Evolutionary conservation across 2,797 vertebrate genomes (phyloP).

Genomic region (Tachyglossus aculeatus): DNA sequence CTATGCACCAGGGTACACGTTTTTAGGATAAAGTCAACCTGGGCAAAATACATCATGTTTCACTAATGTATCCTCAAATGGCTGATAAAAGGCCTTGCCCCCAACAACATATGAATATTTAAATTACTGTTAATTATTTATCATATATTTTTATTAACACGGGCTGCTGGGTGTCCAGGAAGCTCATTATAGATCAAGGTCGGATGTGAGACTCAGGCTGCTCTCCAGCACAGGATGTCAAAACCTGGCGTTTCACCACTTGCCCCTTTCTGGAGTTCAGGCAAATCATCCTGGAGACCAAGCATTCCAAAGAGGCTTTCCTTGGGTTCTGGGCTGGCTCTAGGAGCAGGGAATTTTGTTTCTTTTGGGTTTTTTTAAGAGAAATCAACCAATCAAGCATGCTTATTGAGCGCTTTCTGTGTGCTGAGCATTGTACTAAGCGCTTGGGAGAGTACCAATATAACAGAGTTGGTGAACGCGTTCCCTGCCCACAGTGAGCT

Average conservation of each 20-base stretch:
- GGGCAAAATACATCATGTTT: conserved; percentile 63
- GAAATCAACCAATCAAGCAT: no score
- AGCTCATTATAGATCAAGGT: conserved; percentile 7
- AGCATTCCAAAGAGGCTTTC: neutral
- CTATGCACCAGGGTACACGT: conserved; percentile 57
- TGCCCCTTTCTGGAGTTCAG: neutral
- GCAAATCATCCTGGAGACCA: neutral
- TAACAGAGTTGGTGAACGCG: no score
- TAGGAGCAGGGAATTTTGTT: no score
- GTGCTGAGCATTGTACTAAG: no score
- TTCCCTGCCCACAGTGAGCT: no score
- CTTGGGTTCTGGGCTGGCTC: neutral
- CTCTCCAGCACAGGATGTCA: neutral
- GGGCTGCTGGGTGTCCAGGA: conserved; percentile 29
- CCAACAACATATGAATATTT: conserved; percentile 89
- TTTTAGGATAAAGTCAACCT: conserved; percentile 71
- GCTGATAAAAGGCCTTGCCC: conserved; percentile 82
- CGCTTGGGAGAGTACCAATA: no score
- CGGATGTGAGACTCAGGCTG: rapidly evolving
- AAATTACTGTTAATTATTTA: conserved; percentile 88
- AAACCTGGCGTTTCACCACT: neutral
- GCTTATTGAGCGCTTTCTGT: no score
- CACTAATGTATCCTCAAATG: conserved; percentile 68
- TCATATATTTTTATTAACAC: conserved; percentile 68
- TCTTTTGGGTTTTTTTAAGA: no score